Evolutionary conservation across 2,888 invertebrate genomes (phyloP).

Genomic region (Leuctra nigra): DNA sequence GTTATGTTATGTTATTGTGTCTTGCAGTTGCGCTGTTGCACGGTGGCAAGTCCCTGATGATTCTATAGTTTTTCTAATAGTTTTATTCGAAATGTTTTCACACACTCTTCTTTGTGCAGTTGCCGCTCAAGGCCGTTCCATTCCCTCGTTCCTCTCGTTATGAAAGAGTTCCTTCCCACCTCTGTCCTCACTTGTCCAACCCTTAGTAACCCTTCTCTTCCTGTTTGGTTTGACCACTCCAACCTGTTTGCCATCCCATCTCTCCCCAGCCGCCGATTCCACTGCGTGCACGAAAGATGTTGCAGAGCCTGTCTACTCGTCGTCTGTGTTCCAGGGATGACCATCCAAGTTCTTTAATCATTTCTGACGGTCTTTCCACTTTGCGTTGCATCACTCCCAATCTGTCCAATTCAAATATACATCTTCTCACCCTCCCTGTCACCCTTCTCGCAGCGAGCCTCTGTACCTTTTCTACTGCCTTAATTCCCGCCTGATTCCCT

Average conservation of each 20-base stretch:
- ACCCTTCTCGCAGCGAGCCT: neutral
- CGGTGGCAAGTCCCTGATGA: too few species aligned
- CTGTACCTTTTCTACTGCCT: neutral
- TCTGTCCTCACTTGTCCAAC: neutral
- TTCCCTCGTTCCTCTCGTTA: too few species aligned
- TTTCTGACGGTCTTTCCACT: neutral
- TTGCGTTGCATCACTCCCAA: neutral
- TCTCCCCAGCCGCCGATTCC: neutral
- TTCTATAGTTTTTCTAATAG: too few species aligned
- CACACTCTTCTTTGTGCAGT: too few species aligned
- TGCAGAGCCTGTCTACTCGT: neutral
- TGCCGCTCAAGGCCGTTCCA: too few species aligned
- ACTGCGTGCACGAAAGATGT: neutral
- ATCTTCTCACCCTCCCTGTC: neutral
- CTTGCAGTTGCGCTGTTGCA: too few species aligned
- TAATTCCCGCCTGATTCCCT: neutral
- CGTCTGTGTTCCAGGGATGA: neutral
- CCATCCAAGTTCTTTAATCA: neutral
- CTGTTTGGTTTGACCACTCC: too few species aligned
- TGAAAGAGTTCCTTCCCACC: too few species aligned
- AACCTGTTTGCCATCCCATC: too few species aligned
- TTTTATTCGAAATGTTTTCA: too few species aligned
- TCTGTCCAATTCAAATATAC: neutral
- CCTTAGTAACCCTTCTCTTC: neutral
- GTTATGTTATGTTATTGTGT: too few species aligned